phyloP scores from a whole-genome alignment of 1,140 invertebrate genomes.

The Plodia interpunctella region DNA sequence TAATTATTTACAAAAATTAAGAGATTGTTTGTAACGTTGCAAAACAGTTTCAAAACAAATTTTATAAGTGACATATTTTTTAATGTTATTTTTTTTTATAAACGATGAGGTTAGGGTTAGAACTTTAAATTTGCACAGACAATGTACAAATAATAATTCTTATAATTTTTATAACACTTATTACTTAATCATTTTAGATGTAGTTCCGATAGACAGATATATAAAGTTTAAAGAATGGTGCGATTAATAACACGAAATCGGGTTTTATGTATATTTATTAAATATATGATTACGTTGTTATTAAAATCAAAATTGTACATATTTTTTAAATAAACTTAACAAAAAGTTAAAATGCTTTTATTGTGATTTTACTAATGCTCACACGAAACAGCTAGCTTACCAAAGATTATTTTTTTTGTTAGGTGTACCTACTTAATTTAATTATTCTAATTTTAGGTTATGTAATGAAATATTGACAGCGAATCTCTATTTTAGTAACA shows the following conservation, averaged over 20 bases:
- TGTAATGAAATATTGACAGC: not conserved
- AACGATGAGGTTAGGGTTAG: too few relatives aligned
- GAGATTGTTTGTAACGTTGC: too few relatives aligned
- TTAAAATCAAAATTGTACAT: conserved; percentile 7
- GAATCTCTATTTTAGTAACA: not conserved
- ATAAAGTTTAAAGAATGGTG: conserved; percentile 7
- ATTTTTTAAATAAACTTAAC: not conserved
- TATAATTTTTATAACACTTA: too few relatives aligned
- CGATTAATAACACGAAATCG: conserved; percentile 1
- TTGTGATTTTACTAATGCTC: conserved; percentile 41
- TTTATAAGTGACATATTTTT: too few relatives aligned
- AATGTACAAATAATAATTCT: too few relatives aligned
- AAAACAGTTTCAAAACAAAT: too few relatives aligned
- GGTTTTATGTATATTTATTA: conserved; percentile 9
- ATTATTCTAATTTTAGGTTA: not conserved
- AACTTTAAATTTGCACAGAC: too few relatives aligned
- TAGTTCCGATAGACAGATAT: too few relatives aligned
- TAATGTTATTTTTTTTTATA: too few relatives aligned
- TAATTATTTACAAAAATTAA: too few relatives aligned
- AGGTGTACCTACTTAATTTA: not conserved
- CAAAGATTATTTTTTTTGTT: conserved; percentile 43
- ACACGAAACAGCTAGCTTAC: conserved; percentile 54
- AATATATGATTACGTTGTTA: conserved; percentile 9
- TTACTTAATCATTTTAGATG: too few relatives aligned
- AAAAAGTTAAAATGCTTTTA: conserved; percentile 17